Conservation (phyloP, 2,888 invertebrate species). For the Orthosia incerta region DNA sequence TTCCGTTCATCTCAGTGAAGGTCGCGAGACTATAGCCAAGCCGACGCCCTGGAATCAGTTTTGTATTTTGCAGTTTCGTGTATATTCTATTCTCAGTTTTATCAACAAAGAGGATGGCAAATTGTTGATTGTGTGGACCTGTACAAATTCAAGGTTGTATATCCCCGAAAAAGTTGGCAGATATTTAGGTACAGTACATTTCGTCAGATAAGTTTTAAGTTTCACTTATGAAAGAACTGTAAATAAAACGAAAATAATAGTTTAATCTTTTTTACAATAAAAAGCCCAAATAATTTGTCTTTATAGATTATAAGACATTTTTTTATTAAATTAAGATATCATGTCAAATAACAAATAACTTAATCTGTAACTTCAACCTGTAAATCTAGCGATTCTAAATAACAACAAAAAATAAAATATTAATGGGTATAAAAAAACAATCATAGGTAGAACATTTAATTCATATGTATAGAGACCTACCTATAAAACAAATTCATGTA, state of each 20-base stretch:
- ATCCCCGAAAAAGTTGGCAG: background rate
- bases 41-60: conserved; percentile 42
- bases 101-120: background rate
- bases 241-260: background rate
- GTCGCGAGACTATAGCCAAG: conserved; percentile 55
- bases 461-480: background rate
- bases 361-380: background rate
- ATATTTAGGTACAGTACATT: background rate
- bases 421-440: background rate
- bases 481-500: background rate
- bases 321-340: background rate
- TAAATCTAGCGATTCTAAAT: conserved; percentile 38
- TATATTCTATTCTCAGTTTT: background rate
- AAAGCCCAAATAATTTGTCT: conserved; percentile 8
- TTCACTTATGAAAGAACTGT: background rate
- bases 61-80: conserved; percentile 28
- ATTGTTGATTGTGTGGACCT: background rate
- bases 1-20: conserved; percentile 72
- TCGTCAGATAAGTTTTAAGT: no score
- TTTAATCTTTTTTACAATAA: conserved; percentile 4
- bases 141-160: background rate
- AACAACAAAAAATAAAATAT: conserved; percentile 4
- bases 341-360: conserved; percentile 15
- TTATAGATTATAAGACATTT: background rate
- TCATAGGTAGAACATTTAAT: background rate